Evolutionary conservation across 2,113 vertebrate genomes (phyloP), one percentile per base, ranked within the genome.

Genomic region (Carassius auratus): DNA sequence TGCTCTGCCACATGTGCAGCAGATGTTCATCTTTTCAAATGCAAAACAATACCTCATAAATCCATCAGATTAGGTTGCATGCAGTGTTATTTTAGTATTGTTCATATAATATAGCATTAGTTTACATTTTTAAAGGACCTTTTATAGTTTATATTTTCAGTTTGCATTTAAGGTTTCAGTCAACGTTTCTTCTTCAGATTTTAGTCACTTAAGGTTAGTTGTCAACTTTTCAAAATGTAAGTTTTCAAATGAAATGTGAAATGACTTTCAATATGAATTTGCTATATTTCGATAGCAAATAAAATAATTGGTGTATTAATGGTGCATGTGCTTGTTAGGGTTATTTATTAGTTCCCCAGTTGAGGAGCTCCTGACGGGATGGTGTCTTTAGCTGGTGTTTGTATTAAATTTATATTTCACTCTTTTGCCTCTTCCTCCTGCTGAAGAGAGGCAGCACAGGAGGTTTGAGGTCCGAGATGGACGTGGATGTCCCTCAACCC

Each of bases 401-500:
- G 62, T 55, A 55, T 55, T 55, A 19, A 19, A 55, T n/a, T 13
- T 19, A 5, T 69, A 36, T 59, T 45, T 76, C 38, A 85, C 64
- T 42, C 26, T 71, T 80, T 68, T 85, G 19, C 77, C 69, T 64
- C 38, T 26, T 81, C n/a, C 14, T 17, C 21, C 19, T 81, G 23
- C 36, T 50, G 9, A 90, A 87, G 88, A 87, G 87, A 86, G 77
- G 26, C 42, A 75, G 19, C 59, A 81, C 64, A 78, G 83, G 23
- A 83, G 87, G 73, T 87, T 85, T 55, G 45, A 66, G 71, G 84
- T 81, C 84, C 38, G 45, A 87, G 90, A 91, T 93, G 93, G 91
- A 93, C 30, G 87, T 90, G 82, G 91, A 91, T 52, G 73, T 92
- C 84, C 92, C 90, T 74, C 88, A 89, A 80, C 89, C 89, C 84